A percentile compares a stretch with the other conserved stretches of the same genome.
These are phyloP conservation scores for Magallana angulata DNA, from an alignment of 1,140 invertebrate genomes.

Conservation along the genomic window DNA sequence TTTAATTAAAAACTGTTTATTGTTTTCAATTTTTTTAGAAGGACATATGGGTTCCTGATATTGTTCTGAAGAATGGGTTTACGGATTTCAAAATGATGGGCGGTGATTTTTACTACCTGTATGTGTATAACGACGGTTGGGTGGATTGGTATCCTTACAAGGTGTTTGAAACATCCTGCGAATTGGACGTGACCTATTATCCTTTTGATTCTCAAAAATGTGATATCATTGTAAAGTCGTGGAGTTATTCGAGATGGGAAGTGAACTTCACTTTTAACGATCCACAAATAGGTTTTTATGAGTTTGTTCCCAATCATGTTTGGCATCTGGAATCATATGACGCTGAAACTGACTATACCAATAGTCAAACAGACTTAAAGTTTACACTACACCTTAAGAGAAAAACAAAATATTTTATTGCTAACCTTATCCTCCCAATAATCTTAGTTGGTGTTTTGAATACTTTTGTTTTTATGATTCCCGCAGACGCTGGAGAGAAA, in stretches of 20 bases:
- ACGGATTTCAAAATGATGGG: not conserved
- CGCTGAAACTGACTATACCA: not conserved
- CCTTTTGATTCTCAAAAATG: conserved; percentile 18
- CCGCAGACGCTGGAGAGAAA: conserved; percentile 16
- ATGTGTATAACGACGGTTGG: not conserved
- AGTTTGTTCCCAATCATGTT: not conserved
- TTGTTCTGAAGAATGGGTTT: conserved; percentile 18
- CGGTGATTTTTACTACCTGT: conserved; percentile 11
- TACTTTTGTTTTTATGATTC: conserved; percentile 3
- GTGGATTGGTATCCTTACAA: not conserved
- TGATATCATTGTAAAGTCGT: not conserved
- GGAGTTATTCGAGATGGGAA: conserved; percentile 11
- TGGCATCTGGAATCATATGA: not conserved
- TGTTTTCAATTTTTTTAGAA: not conserved
- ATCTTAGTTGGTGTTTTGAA: not conserved
- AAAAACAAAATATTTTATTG: not conserved
- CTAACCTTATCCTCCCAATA: conserved; percentile 13
- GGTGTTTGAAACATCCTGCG: not conserved
- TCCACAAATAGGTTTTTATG: not conserved
- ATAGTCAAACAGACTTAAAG: not conserved
- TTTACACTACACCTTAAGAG: not conserved
- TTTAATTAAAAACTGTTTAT: no score
- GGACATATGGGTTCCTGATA: conserved; percentile 7
- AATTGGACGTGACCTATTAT: not conserved
- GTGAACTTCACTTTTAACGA: not conserved